Conservation (phyloP, 2,797 vertebrate genomes). For the Graptemys geographica region DNA sequence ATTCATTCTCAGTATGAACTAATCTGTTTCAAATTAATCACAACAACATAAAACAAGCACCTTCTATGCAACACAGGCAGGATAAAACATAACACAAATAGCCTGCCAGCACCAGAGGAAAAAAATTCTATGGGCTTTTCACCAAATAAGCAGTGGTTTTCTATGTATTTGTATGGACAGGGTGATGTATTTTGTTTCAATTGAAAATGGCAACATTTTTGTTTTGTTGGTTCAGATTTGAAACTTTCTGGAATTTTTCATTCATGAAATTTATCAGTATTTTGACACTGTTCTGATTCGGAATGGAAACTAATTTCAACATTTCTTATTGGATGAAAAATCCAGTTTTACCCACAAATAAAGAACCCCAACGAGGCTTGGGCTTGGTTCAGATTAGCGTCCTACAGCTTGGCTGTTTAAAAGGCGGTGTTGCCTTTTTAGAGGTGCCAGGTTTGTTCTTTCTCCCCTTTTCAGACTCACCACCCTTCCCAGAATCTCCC, state of each 20-base stretch:
- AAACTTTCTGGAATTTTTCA: neutral
- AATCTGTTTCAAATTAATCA: neutral
- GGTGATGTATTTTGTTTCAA: neutral
- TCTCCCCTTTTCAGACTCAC: neutral
- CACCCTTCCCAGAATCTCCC: neutral
- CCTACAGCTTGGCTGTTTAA: neutral
- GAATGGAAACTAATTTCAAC: neutral
- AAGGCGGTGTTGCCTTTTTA: neutral
- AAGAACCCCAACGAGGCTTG: neutral
- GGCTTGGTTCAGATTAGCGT: neutral
- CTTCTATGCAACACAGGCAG: neutral
- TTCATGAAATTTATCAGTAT: neutral
- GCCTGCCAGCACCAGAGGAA: neutral
- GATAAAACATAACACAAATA: neutral
- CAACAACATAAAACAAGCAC: neutral
- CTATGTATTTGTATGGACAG: neutral
- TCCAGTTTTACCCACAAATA: rapidly evolving
- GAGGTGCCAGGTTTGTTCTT: neutral
- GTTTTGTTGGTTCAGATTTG: neutral
- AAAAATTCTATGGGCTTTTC: neutral
- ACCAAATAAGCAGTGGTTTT: neutral
- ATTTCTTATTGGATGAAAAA: neutral
- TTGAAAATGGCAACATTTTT: neutral
- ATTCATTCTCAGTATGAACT: neutral
- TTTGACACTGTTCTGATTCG: neutral